Base-by-base conservation (phyloP, 1,140 invertebrate species). In the Pachyrhynchus sulphureomaculatus region DNA sequence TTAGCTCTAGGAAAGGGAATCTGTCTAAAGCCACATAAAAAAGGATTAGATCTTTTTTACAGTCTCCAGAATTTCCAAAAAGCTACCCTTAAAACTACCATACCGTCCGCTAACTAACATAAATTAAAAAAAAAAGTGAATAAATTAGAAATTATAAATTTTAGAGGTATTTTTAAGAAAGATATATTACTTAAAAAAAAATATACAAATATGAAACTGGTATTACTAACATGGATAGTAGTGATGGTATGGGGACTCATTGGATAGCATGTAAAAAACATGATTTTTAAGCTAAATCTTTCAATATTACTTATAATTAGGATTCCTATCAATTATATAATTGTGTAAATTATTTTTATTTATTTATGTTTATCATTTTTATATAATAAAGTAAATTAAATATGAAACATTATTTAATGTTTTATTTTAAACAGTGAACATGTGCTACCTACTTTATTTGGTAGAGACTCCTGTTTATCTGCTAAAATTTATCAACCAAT, bases 111-210 rank as follows among this genome's bases (percentile, higher is more conserved):
- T 42, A 69, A 66, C 56, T 37, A 71, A 67, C 55, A 57, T 66
- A 65, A 72, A 56, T 57, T 70, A 42, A 3, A 49, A 20, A 64
- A 69, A 62, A 49, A 58, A 65, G 58, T 61, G 3, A 62, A 55
- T 29, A 42, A 13, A 9, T 37, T 36, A 45, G 54, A 69, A 49
- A 71, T 74, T 39, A 68, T 66, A 36, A 33, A 68, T 49, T 74
- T 75, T 68, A 52, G 68, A 59, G 72, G 71, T 18, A 67, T 75
- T 10, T 75, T 67, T 48, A 73, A 72, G 74, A 24, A 34, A 41
- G 29, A 55, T 44, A 65, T 53, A 64, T 68, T 65, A 32, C 47
- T 45, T n/a, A n/a, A 36, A 37, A 18, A 37, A 62, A 18, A 68
- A 67, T 13, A n/a, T 18, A 10, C 8, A 41, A 20, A n/a, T n/a